phyloP scores from a whole-genome alignment of 2,888 invertebrate genomes.

The Diarsia mendica region DNA sequence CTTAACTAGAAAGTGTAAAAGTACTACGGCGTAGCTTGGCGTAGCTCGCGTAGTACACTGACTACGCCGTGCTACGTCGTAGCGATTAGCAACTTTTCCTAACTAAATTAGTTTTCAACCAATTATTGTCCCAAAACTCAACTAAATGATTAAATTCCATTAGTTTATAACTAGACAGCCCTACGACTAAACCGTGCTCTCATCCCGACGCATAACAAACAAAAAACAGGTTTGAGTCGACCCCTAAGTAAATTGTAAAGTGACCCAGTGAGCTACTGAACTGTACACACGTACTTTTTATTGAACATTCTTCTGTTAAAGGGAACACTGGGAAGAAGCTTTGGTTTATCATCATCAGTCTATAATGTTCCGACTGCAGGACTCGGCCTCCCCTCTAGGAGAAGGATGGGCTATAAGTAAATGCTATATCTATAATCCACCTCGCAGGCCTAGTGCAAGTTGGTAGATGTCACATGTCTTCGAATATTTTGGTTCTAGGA shows the following conservation, averaged over 20 bases:
- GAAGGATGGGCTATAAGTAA: too few relatives aligned
- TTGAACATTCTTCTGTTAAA: conserved; percentile 16
- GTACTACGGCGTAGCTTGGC: conserved; percentile 8
- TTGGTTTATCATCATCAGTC: not conserved
- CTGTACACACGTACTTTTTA: conserved; percentile 38
- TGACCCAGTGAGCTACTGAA: conserved; percentile 67
- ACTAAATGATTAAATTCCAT: not conserved
- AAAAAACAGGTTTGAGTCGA: conserved; percentile 65
- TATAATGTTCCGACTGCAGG: too few relatives aligned
- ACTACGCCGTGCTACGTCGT: conserved; percentile 35
- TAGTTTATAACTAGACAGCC: conserved; percentile 40
- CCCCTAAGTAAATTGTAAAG: conserved; percentile 64
- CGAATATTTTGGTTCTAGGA: too few relatives aligned
- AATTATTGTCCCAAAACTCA: not conserved
- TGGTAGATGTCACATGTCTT: too few relatives aligned
- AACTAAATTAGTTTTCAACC: not conserved
- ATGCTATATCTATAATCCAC: too few relatives aligned
- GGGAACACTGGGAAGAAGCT: conserved; percentile 2
- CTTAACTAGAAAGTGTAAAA: too few relatives aligned
- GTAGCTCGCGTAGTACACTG: conserved; percentile 18
- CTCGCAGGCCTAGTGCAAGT: too few relatives aligned
- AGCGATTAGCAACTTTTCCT: not conserved
- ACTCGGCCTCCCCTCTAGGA: too few relatives aligned
- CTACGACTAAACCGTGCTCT: conserved; percentile 53
- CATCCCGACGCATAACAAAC: conserved; percentile 61